phyloP scores from a whole-genome alignment of 2,888 invertebrate genomes.

The Prionchulus punctatus region DNA sequence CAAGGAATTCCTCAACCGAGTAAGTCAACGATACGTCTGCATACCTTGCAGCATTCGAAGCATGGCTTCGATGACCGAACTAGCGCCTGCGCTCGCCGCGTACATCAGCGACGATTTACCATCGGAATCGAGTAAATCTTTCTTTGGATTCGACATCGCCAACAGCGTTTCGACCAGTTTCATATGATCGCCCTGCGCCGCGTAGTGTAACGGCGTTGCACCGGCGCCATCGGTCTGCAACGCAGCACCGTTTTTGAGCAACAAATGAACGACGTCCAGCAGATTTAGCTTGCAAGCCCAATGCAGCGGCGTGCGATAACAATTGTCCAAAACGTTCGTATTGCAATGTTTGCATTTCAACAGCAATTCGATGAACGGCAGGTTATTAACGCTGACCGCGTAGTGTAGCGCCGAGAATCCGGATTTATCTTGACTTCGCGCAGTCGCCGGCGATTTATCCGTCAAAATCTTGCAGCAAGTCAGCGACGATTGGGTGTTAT shows the following conservation, averaged over 20 bases:
- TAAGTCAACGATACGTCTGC: neutral
- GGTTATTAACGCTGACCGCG: neutral
- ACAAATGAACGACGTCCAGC: neutral
- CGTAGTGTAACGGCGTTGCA: constrained; percentile 8
- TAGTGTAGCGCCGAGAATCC: constrained; percentile 2
- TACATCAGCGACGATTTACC: constrained; percentile 7
- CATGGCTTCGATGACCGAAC: neutral
- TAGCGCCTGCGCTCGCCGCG: constrained; percentile 3
- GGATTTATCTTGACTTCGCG: neutral
- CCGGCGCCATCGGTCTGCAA: neutral
- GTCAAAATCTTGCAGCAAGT: neutral
- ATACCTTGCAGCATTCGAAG: neutral
- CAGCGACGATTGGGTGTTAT: neutral
- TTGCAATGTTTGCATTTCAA: neutral
- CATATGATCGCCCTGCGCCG: neutral
- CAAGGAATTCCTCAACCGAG: too few relatives aligned
- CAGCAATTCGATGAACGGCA: neutral
- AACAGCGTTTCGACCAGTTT: neutral
- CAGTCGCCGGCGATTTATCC: neutral
- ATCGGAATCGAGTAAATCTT: constrained; percentile 1
- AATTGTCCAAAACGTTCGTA: neutral
- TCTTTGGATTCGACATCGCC: neutral
- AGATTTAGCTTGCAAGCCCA: constrained; percentile 7
- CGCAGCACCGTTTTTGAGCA: constrained; percentile 5
- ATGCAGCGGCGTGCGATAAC: constrained; percentile 8